These are phyloP conservation scores for Sclerodermus sp. DNA, from an alignment of 2,888 invertebrate genomes.

Conservation along the genomic window DNA sequence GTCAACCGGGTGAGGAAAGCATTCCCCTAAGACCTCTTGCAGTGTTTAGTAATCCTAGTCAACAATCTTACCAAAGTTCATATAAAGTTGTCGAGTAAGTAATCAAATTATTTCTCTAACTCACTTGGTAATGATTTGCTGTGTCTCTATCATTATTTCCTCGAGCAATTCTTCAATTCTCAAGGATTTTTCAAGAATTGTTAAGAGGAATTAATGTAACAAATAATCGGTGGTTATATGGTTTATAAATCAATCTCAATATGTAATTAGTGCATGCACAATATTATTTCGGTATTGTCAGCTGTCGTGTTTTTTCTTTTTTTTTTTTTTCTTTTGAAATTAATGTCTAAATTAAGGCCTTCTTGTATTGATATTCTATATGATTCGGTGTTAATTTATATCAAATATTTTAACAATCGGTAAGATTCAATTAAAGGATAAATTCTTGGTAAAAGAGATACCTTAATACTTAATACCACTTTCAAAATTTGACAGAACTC, in stretches of 20 bases:
- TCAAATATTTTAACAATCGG: too few relatives aligned
- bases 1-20: constrained; percentile 64
- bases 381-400: too few relatives aligned
- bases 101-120: neutral
- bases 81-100: constrained; percentile 77
- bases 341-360: too few relatives aligned
- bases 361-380: too few relatives aligned
- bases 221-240: constrained; percentile 12
- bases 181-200: neutral
- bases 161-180: too few relatives aligned
- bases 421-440: too few relatives aligned
- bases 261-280: constrained; percentile 24
- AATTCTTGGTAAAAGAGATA: too few relatives aligned
- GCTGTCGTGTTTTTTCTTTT: neutral
- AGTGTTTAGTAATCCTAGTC: constrained; percentile 60
- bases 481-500: too few relatives aligned
- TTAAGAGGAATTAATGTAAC: neutral
- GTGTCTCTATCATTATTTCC: too few relatives aligned
- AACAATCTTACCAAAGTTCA: constrained; percentile 60
- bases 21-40: constrained; percentile 77
- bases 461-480: too few relatives aligned
- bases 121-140: too few relatives aligned
- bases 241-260: constrained; percentile 7
- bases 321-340: neutral
- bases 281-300: constrained; percentile 4